Conservation (phyloP, 1,140 invertebrate genomes). For the Drosophila ohnishii region DNA sequence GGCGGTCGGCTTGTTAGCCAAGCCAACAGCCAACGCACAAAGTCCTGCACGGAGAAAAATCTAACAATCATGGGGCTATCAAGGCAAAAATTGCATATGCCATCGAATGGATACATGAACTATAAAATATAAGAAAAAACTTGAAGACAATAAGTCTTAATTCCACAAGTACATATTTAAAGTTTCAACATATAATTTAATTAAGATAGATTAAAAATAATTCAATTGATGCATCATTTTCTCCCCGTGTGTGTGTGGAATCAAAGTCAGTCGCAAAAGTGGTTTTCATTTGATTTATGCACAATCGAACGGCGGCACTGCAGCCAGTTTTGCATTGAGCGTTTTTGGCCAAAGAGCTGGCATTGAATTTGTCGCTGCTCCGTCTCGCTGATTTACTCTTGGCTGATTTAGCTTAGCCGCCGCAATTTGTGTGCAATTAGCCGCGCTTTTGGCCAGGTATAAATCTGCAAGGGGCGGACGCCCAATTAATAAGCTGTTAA, state of each 20-base stretch:
- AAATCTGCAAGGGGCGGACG: slow-evolving; percentile 63
- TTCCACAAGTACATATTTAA: no score
- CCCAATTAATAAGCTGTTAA: slow-evolving; percentile 68
- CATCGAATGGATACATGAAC: no score
- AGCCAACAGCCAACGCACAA: slow-evolving; percentile 30
- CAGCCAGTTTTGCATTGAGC: slow-evolving; percentile 58
- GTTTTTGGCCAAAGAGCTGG: slow-evolving; percentile 58
- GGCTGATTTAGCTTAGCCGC: slow-evolving; percentile 35
- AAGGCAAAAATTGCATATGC: background rate
- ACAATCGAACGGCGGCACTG: slow-evolving; percentile 45
- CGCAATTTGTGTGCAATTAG: slow-evolving; percentile 71
- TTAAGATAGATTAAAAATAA: no score
- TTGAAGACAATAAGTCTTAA: no score
- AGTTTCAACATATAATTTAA: background rate
- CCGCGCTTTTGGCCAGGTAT: slow-evolving; percentile 38
- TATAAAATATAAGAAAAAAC: no score
- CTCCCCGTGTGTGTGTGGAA: slow-evolving; percentile 10
- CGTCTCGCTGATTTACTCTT: slow-evolving; percentile 15
- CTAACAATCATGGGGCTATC: background rate
- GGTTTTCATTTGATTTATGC: slow-evolving; percentile 66
- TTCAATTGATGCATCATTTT: background rate
- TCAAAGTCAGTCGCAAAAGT: slow-evolving; percentile 58
- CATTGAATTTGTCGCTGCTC: slow-evolving; percentile 55
- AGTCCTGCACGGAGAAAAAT: slow-evolving; percentile 24
- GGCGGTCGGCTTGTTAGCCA: slow-evolving; percentile 51